Percentiles rank a stretch among this genome's conserved stretches.
Conservation (phyloP, 2,888 invertebrate genomes). For the Monopis laevigella region DNA sequence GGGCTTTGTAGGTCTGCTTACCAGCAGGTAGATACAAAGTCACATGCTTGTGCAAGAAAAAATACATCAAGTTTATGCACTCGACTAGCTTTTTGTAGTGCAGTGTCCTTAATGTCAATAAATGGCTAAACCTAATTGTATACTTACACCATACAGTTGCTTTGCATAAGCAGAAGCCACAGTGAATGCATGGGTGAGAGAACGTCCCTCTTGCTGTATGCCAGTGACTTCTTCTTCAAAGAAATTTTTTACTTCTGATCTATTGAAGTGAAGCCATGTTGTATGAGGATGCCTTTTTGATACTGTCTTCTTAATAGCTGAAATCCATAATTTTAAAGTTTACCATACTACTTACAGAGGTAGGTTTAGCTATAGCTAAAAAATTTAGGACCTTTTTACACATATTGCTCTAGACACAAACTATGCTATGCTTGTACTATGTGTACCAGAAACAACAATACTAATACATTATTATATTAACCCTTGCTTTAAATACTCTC, state of each 20-base stretch:
- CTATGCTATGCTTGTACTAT: too few species aligned
- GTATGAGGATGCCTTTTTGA: constrained; percentile 77
- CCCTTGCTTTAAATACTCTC: too few species aligned
- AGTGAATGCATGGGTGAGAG: constrained; percentile 78
- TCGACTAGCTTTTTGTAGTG: neutral
- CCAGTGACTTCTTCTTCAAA: constrained; percentile 74
- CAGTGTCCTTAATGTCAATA: neutral
- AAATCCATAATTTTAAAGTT: constrained; percentile 20
- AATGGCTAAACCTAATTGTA: neutral
- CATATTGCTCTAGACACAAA: too few species aligned
- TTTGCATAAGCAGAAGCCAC: constrained; percentile 82
- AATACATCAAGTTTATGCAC: too few species aligned
- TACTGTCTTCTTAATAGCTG: constrained; percentile 59
- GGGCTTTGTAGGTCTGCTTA: too few species aligned
- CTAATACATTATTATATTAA: too few species aligned
- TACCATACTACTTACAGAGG: too few species aligned
- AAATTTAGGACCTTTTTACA: too few species aligned
- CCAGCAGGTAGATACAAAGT: too few species aligned
- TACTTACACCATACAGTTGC: constrained; percentile 74
- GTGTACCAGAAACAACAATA: too few species aligned
- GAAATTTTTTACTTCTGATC: constrained; percentile 71
- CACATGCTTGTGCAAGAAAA: too few species aligned
- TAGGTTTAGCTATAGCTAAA: too few species aligned
- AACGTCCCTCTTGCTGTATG: constrained; percentile 73
- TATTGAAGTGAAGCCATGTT: constrained; percentile 75